Conservation (phyloP, 2,888 invertebrate species). For the Drosophila demipolita region DNA sequence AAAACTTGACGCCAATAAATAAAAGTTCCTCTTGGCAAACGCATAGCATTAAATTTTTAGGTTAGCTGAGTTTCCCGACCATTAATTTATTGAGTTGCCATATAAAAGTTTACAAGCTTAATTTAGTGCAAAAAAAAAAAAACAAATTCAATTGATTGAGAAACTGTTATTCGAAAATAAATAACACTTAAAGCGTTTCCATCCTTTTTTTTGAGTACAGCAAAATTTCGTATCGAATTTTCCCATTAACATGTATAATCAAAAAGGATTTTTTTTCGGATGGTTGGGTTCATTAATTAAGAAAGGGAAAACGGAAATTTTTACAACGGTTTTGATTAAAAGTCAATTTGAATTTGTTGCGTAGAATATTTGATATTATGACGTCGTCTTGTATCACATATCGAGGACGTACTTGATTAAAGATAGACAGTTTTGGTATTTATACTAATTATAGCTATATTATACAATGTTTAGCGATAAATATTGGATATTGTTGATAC, state of each 20-base stretch:
- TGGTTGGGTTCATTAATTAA: background rate
- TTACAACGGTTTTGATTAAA: background rate
- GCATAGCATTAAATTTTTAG: background rate
- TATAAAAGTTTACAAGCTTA: conserved; percentile 50
- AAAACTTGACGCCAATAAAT: conserved; percentile 69
- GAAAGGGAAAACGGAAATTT: background rate
- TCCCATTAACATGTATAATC: background rate
- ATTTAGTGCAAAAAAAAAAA: conserved; percentile 53
- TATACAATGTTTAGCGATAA: conserved; percentile 19
- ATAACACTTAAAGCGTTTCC: background rate
- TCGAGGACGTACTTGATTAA: conserved; percentile 37
- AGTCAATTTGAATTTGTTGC: background rate
- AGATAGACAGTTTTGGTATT: background rate
- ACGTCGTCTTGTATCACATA: conserved; percentile 34
- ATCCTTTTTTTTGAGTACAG: conserved; percentile 20
- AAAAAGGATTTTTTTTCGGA: background rate
- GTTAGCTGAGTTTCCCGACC: conserved; percentile 16
- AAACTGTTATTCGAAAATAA: conserved; percentile 15
- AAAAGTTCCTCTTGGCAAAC: conserved; percentile 52
- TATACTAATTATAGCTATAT: conserved; percentile 1
- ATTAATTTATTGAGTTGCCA: conserved; percentile 14
- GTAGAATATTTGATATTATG: conserved; percentile 8
- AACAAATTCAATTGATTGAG: conserved; percentile 58
- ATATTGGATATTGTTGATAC: background rate
- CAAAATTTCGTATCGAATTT: conserved; percentile 13